Percentiles rank a stretch among this genome's conserved stretches.
Conservation (phyloP, 2,888 invertebrate species). For the Xestia xanthographa region DNA sequence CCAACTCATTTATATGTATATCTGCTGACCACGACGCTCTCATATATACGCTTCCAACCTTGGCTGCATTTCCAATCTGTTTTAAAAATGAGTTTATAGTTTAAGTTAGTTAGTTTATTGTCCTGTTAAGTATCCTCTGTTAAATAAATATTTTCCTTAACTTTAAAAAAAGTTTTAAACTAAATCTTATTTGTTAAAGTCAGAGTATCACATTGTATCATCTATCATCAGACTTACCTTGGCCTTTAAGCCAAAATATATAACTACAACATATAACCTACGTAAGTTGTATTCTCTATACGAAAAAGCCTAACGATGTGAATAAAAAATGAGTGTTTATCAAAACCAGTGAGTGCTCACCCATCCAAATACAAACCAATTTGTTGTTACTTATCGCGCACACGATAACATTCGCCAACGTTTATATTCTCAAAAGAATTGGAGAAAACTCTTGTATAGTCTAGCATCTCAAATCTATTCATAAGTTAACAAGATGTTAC, state of each 20-base stretch:
- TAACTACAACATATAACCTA: constrained; percentile 1
- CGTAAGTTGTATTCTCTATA: constrained; percentile 16
- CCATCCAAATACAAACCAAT: constrained; percentile 60
- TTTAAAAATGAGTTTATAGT: neutral
- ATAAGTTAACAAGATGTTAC: neutral
- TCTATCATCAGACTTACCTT: neutral
- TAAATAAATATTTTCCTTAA: too few species aligned
- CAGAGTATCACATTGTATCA: neutral
- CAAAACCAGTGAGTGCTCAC: constrained; percentile 60
- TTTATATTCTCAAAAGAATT: constrained; percentile 36
- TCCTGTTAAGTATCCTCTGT: too few species aligned
- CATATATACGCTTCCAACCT: constrained; percentile 23
- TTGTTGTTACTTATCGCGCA: constrained; percentile 57
- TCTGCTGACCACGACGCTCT: constrained; percentile 35
- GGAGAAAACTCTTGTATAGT: constrained; percentile 9
- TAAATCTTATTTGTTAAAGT: neutral
- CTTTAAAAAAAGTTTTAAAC: neutral
- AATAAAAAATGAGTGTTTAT: constrained; percentile 58
- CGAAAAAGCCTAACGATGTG: constrained; percentile 47
- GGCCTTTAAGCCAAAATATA: neutral
- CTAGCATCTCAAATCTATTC: neutral
- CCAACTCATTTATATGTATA: constrained; percentile 46
- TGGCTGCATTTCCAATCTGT: constrained; percentile 19
- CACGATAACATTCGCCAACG: constrained; percentile 47
- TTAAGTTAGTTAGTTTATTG: too few species aligned